Evolutionary conservation across 2,888 invertebrate species (phyloP), one percentile per base, ranked within the genome.

Genomic region (Bhutanitis thaidina): DNA sequence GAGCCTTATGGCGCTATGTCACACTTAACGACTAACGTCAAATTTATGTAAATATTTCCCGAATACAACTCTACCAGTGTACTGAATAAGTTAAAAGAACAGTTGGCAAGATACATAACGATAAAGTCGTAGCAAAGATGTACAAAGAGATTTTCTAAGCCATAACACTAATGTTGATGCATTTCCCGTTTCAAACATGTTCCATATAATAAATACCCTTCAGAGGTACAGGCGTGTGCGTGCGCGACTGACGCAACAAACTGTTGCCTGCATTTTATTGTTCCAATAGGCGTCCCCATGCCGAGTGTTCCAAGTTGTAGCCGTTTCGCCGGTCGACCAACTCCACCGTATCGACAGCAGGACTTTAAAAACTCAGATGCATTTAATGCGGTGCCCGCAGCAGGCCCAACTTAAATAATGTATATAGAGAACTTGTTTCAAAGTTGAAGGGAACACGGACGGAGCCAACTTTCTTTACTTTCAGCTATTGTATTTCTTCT

Each of bases 251-350:
- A 67, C 62, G 67, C 65, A 64, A 69, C 75, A 71, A 82, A 81
- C 82, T 84, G 84, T 83, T 85, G 86, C 77, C 81, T 76, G 71
- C 68, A 69, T 82, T 84, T 81, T 83, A 80, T 84, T 85, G 80
- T 74, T 72, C 74, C 73, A 74, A 80, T 77, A 74, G 79, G 68
- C 77, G 71, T n/a, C 69, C 69, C 71, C 75, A 72, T 84, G 83
- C 73, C 83, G 84, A 82, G 75, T 73, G 76, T 75, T 71, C 70
- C 69, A 65, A 69, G 69, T 67, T 65, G 77, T 61, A 67, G 74
- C 71, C 73, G 82, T 77, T 80, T 77, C 74, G 80, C 78, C n/a
- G 79, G 80, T 74, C 76, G 75, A 71, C 75, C 80, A 73, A 69
- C 67, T 64, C 61, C 56, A 62, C 64, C 71, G 69, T 72, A 79